Percentiles rank a stretch among this genome's conserved stretches.
Conservation (phyloP, 2,797 vertebrate species). For the Epinephelus malabaricus region DNA sequence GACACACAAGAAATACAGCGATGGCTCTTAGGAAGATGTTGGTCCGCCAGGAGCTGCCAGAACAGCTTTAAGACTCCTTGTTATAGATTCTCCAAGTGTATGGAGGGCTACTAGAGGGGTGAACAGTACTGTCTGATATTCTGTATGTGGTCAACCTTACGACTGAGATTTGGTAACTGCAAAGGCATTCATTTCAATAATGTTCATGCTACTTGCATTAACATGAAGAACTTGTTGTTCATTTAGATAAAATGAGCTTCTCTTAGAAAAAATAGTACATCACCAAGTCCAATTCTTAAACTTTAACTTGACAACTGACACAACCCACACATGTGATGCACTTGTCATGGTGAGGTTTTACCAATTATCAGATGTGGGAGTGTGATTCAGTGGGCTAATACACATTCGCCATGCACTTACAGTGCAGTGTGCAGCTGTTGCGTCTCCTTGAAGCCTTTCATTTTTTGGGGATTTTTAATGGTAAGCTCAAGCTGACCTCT, state of each 20-base stretch:
- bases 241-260: neutral
- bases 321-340: constrained; percentile 7
- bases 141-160: neutral
- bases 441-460: constrained; percentile 60
- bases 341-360: constrained; percentile 31
- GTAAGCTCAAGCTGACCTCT: constrained; percentile 53
- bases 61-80: neutral
- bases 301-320: constrained; percentile 14
- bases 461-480: constrained; percentile 67
- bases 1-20: constrained; percentile 24
- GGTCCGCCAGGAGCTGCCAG: neutral
- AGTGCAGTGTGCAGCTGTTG: constrained; percentile 42
- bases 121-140: neutral
- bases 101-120: neutral
- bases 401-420: constrained; percentile 44
- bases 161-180: neutral
- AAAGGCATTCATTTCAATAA: neutral
- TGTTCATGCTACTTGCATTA: neutral
- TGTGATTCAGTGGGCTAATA: constrained; percentile 11
- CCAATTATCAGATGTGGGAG: neutral
- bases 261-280: neutral
- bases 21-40: neutral
- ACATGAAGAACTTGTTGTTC: neutral
- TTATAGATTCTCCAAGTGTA: neutral
- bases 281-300: neutral